phyloP scores from a whole-genome alignment of 2,113 vertebrate genomes.

The Gila orcuttii region DNA sequence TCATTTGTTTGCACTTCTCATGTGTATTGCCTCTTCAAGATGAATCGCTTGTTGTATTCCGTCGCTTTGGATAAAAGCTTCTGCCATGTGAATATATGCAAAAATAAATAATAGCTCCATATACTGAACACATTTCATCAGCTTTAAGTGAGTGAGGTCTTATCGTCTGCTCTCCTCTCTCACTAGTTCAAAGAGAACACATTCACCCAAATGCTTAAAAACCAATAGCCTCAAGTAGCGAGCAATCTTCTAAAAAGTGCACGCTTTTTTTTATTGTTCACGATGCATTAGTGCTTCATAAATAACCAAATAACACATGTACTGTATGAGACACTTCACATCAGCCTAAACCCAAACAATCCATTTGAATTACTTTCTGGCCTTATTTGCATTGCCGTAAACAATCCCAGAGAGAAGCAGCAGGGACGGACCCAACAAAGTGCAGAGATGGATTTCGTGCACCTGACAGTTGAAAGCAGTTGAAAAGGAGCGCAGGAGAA shows the following conservation, averaged over 20 bases:
- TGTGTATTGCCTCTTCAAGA: no score
- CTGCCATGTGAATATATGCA: no score
- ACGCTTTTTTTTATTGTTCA: background rate
- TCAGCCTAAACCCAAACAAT: constrained; percentile 20
- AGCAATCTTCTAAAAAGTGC: constrained; percentile 11
- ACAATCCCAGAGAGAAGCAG: constrained; percentile 21
- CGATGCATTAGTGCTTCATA: constrained; percentile 1
- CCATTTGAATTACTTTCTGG: background rate
- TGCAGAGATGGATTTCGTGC: background rate
- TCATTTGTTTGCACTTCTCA: no score
- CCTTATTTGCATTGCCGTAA: constrained; percentile 19
- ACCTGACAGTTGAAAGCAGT: constrained; percentile 7
- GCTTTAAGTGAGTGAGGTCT: background rate
- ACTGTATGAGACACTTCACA: background rate
- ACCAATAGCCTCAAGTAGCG: constrained; percentile 13
- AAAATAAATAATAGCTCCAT: background rate
- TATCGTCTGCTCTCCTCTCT: constrained; percentile 10
- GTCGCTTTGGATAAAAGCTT: no score
- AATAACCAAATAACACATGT: constrained; percentile 8
- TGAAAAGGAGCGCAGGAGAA: constrained; percentile 21
- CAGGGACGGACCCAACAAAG: background rate
- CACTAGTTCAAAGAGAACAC: background rate
- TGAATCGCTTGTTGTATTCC: no score
- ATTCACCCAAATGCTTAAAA: background rate
- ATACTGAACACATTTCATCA: background rate